Evolutionary conservation across 37 sponge, comb jelly and placozoan species (phyloP).

Genomic region (Petrosia ficiformis): DNA sequence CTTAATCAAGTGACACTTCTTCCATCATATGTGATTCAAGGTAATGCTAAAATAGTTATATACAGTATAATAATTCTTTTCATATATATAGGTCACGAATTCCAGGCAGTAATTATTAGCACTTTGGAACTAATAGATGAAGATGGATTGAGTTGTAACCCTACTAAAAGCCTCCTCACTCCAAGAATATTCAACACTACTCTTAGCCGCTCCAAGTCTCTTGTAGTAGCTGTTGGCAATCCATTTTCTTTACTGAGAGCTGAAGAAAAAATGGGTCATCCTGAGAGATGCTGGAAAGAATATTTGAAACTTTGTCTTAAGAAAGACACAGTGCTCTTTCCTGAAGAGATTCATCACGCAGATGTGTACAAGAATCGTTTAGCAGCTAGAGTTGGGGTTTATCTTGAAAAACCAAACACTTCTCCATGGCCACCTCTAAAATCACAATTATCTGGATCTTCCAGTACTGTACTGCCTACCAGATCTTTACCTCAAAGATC

Average conservation of each 20-base stretch:
- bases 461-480: too few relatives aligned
- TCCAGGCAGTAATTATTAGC: conserved; percentile 55
- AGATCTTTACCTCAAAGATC: too few relatives aligned
- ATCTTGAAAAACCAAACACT: too few relatives aligned
- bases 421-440: too few relatives aligned
- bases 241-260: conserved; percentile 55
- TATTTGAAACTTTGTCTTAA: neutral
- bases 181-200: conserved; percentile 68
- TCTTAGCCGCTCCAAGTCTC: conserved; percentile 58
- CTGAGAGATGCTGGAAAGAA: neutral
- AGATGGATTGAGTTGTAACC: conserved; percentile 38
- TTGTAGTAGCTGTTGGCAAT: conserved; percentile 68
- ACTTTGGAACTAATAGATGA: conserved; percentile 43
- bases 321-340: neutral
- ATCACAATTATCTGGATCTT: too few relatives aligned
- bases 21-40: conserved; percentile 4
- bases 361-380: neutral
- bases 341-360: neutral
- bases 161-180: conserved; percentile 63
- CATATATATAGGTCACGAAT: conserved; percentile 47
- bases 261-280: conserved; percentile 29
- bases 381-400: neutral
- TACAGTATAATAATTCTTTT: neutral
- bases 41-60: neutral
- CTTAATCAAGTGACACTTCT: neutral